Evolutionary conservation across 2,888 invertebrate genomes (phyloP).

Genomic region (Drosophila incognita): DNA sequence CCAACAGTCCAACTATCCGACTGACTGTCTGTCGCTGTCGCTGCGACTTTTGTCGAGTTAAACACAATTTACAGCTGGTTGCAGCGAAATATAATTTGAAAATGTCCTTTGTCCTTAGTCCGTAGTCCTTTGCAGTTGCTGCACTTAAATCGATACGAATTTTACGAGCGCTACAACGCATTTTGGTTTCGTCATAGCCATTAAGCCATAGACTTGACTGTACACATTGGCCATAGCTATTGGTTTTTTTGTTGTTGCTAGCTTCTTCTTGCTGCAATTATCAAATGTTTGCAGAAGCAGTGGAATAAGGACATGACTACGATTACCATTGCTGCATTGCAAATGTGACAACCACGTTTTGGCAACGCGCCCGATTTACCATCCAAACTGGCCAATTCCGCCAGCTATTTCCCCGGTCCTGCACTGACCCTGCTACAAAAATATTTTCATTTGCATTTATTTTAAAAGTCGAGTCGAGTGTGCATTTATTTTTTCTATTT

Average conservation of each 20-base stretch:
- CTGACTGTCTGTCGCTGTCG: conserved; percentile 43
- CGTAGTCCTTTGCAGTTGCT: conserved; percentile 34
- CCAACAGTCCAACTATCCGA: conserved; percentile 50
- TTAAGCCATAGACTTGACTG: conserved; percentile 47
- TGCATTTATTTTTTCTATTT: neutral
- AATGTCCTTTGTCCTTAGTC: conserved; percentile 39
- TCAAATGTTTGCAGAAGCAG: conserved; percentile 56
- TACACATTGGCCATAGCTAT: conserved; percentile 47
- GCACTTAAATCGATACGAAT: conserved; percentile 63
- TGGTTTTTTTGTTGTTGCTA: conserved; percentile 35
- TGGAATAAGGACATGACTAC: conserved; percentile 46
- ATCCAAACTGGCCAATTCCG: conserved; percentile 64
- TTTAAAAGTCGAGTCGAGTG: conserved; percentile 11
- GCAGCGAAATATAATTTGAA: conserved; percentile 49
- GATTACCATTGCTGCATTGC: conserved; percentile 60
- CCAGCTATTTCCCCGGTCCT: conserved; percentile 15
- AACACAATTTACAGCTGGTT: conserved; percentile 68
- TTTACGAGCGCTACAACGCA: conserved; percentile 42
- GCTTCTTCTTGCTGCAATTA: conserved; percentile 50
- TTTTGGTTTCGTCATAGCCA: conserved; percentile 66
- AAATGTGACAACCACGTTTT: conserved; percentile 70
- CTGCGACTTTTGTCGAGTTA: conserved; percentile 42
- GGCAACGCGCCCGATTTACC: conserved; percentile 59
- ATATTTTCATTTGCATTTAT: conserved; percentile 14
- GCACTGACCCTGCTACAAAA: conserved; percentile 15